Conservation (phyloP, 2,113 vertebrate species). For the Pseudorectes ferrugineus region DNA sequence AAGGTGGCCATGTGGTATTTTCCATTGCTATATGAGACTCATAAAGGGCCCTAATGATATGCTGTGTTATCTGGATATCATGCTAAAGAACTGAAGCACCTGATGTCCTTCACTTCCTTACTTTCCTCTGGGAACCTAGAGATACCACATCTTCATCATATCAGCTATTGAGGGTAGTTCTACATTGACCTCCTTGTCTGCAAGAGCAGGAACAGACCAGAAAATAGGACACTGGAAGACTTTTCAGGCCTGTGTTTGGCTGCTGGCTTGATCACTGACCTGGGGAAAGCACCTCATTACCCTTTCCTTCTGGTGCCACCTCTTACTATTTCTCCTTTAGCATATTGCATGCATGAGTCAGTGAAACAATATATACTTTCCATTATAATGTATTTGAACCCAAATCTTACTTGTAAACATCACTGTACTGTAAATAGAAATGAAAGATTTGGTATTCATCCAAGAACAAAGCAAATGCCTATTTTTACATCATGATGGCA, state of each 20-base stretch:
- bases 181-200: background rate
- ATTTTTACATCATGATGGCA: background rate
- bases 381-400: background rate
- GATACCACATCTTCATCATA: background rate
- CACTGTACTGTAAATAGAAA: background rate
- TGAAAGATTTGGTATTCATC: background rate
- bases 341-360: background rate
- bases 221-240: background rate
- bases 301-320: background rate
- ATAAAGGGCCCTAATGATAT: background rate
- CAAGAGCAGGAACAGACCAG: background rate
- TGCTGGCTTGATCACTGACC: background rate
- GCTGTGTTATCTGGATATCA: background rate
- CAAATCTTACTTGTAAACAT: slow-evolving; percentile 4
- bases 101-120: background rate
- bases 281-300: background rate
- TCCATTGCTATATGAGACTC: background rate
- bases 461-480: background rate
- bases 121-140: background rate
- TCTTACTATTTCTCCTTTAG: background rate
- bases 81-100: background rate
- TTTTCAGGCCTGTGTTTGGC: background rate
- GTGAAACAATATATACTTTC: background rate
- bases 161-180: background rate
- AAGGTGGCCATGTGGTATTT: background rate